Percentiles rank a stretch among this genome's conserved stretches.
Conservation (phyloP, 2,888 invertebrate species). For the Cybosia mesomella region DNA sequence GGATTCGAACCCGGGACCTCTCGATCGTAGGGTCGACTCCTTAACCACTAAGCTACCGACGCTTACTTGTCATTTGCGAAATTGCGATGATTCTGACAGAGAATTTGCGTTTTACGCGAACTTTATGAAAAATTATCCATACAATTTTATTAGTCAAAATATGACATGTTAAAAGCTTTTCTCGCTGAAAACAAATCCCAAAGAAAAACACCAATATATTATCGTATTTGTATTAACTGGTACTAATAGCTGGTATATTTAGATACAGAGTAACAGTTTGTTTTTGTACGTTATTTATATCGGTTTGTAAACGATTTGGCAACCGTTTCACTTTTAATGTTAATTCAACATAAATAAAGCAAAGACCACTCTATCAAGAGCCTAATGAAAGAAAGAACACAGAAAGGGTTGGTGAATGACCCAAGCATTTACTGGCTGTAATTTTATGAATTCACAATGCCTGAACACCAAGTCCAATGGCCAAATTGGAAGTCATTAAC, state of each 20-base stretch:
- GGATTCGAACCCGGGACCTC: no score
- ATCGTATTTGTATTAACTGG: background rate
- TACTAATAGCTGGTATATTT: background rate
- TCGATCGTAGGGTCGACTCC: no score
- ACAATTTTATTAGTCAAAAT: background rate
- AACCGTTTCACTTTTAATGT: background rate
- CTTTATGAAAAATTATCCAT: background rate
- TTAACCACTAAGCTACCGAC: no score
- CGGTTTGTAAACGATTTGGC: background rate
- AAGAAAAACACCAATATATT: conserved; percentile 2
- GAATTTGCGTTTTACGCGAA: background rate
- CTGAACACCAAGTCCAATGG: no score
- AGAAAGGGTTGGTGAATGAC: background rate
- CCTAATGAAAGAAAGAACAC: background rate
- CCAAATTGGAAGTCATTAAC: no score
- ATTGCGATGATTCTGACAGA: background rate
- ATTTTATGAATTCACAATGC: background rate
- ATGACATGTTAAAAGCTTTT: background rate
- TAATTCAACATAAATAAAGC: background rate
- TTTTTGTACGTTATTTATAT: conserved; percentile 11
- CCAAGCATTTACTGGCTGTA: background rate
- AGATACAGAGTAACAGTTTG: background rate
- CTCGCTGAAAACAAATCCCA: conserved; percentile 4
- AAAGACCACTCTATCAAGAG: background rate
- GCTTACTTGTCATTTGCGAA: background rate